Evolutionary conservation across 1,140 invertebrate species (phyloP), one percentile per base, ranked within the genome.

Genomic region (Dermatophagoides farinae): DNA sequence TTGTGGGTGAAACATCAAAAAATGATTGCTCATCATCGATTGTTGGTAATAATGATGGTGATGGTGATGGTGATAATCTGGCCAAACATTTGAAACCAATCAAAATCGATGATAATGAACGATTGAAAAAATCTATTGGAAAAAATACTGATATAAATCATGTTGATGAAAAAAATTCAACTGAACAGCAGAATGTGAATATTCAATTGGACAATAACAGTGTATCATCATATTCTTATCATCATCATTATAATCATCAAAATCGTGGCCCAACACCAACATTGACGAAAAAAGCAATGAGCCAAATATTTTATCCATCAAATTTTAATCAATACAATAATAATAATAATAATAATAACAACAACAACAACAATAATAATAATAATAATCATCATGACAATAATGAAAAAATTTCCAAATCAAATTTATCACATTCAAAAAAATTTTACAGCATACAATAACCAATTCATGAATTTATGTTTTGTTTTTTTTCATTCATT

Each of bases 241-340:
- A 43, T 43, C 4, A 43, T 43, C n/a, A 14, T 16, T 43, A 14
- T 10, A 14, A 8, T 14, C 14, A 10, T 49, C 46, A 11, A 9
- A 49, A 16, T 49, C 46, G 46, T 18, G 11, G 14, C 14, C 12
- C 10, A 18, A 50, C 47, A 14, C 12, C 10, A 18, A 50, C 47
- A 14, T 44, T 55, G 14, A 12, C 53, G 53, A 55, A 55, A 23
- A 55, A 55, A 23, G 53, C 53, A 16, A 55, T 55, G 12, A 55
- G 53, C 25, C 53, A 55, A 25, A 55, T 55, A 14, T 55, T 55
- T 23, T 44, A 41, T 40, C 53, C 53, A 18, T 4, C 23, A 12
- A 55, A 31, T 31, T 31, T 31, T 31, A 31, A 31, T 31, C 2
- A 31, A 4, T 4, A 31, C 31, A 31, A 31, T 8, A 31, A 31